Conservation (phyloP, 2,888 invertebrate genomes). For the Mamestra brassicae region DNA sequence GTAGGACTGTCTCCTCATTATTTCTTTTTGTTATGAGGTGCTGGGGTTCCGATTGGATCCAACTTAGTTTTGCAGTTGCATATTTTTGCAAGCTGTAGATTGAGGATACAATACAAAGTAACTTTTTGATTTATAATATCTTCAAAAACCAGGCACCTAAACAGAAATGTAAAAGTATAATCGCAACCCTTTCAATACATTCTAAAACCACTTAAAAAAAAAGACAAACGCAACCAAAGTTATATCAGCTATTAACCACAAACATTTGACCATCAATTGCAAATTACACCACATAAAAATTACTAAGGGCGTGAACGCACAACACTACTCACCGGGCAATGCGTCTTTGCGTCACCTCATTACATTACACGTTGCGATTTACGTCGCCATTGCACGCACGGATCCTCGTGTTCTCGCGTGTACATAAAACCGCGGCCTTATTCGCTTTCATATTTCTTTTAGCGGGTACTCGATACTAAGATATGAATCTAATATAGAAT, state of each 20-base stretch:
- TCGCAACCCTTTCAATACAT: too few species aligned
- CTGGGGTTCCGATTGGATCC: not conserved
- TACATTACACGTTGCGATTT: constrained; percentile 80
- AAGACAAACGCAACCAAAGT: not conserved
- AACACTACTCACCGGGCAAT: constrained; percentile 69
- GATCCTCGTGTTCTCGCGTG: constrained; percentile 64
- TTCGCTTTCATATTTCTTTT: constrained; percentile 63
- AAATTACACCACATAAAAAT: constrained; percentile 69
- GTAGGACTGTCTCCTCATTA: constrained; percentile 52
- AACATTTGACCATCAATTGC: constrained; percentile 44
- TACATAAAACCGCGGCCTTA: constrained; percentile 49
- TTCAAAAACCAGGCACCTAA: too few species aligned
- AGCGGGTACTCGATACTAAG: constrained; percentile 54
- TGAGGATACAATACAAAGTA: not conserved
- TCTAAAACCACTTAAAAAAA: not conserved
- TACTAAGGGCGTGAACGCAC: constrained; percentile 70
- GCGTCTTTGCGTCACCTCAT: constrained; percentile 78
- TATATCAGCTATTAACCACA: constrained; percentile 18
- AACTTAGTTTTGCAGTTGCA: not conserved
- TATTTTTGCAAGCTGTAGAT: not conserved
- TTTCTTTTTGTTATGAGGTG: constrained; percentile 25
- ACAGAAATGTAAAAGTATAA: too few species aligned
- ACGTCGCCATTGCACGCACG: constrained; percentile 79
- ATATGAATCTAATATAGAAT: constrained; percentile 64
- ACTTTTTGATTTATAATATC: not conserved